phyloP scores from a whole-genome alignment of 2,113 vertebrate species.

The Lampris incognitus region DNA sequence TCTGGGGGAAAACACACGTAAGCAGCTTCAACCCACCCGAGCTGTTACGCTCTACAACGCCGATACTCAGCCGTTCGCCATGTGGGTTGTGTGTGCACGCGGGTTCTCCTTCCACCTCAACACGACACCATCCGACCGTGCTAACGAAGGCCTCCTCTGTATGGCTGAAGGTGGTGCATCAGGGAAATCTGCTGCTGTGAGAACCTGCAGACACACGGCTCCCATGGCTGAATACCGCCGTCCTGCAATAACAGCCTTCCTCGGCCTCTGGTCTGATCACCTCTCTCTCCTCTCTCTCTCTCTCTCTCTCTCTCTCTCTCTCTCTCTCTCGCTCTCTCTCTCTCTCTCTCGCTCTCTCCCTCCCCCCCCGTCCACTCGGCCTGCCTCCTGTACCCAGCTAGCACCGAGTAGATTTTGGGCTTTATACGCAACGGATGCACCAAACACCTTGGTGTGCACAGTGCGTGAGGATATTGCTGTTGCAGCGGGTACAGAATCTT shows the following conservation, averaged over 20 bases:
- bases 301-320: not conserved
- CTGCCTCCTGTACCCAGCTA: not conserved
- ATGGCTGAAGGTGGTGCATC: too few species aligned
- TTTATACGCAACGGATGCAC: conserved; percentile 7
- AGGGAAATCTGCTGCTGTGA: too few species aligned
- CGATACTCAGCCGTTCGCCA: not conserved
- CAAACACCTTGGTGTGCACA: conserved; percentile 17
- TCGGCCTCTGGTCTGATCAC: not conserved
- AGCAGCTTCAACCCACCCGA: too few species aligned
- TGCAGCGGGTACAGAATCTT: conserved; percentile 40
- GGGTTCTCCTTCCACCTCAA: too few species aligned
- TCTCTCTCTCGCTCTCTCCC: conserved; percentile 28
- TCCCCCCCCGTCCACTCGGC: not conserved
- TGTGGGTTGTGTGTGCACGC: too few species aligned
- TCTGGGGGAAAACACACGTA: not conserved
- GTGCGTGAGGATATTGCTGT: conserved; percentile 19
- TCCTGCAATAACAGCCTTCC: not conserved
- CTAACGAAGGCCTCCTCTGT: too few species aligned
- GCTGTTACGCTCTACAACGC: not conserved
- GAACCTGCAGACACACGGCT: conserved; percentile 20
- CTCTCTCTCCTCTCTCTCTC: conserved; percentile 15
- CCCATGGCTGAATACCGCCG: conserved; percentile 21
- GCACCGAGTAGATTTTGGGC: conserved; percentile 31
- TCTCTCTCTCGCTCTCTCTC: conserved; percentile 32
- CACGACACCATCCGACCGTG: too few species aligned